Conservation (phyloP, 2,888 invertebrate genomes). For the Tetranychus truncatus region DNA sequence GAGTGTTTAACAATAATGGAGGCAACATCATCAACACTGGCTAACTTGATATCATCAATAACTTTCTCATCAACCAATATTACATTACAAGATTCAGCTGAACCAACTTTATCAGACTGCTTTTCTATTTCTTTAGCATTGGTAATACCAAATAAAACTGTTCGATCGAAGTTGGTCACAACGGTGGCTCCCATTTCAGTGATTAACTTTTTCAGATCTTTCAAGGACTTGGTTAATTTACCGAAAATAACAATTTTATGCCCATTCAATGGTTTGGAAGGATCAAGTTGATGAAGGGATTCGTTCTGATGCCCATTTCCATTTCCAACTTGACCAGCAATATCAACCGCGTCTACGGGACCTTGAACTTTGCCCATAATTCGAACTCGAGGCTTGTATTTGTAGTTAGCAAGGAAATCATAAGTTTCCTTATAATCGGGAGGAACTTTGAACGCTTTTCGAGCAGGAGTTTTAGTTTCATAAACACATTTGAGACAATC, state of each 20-base stretch:
- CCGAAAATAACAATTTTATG: not conserved
- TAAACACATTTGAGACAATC: constrained; percentile 77
- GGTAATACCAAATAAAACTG: constrained; percentile 3
- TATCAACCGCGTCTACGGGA: not conserved
- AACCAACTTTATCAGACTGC: not conserved
- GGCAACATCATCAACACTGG: not conserved
- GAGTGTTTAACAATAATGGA: not conserved
- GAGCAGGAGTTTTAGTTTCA: constrained; percentile 49
- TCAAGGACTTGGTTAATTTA: not conserved
- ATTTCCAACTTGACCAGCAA: not conserved
- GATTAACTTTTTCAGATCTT: not conserved
- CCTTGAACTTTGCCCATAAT: constrained; percentile 6
- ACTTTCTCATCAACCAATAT: not conserved
- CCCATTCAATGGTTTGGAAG: not conserved
- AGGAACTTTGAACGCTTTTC: constrained; percentile 51
- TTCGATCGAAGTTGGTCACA: not conserved
- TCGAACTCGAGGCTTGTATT: constrained; percentile 11
- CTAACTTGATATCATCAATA: not conserved
- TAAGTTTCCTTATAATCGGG: constrained; percentile 40
- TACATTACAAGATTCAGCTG: not conserved
- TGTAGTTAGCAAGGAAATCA: constrained; percentile 36
- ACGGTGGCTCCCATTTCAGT: not conserved
- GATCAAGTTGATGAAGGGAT: not conserved
- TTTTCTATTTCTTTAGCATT: not conserved
- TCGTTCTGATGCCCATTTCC: not conserved